Evolutionary conservation across 2,888 invertebrate genomes (phyloP), one percentile per base, ranked within the genome.

Genomic region (Cheilosia scutellata): DNA sequence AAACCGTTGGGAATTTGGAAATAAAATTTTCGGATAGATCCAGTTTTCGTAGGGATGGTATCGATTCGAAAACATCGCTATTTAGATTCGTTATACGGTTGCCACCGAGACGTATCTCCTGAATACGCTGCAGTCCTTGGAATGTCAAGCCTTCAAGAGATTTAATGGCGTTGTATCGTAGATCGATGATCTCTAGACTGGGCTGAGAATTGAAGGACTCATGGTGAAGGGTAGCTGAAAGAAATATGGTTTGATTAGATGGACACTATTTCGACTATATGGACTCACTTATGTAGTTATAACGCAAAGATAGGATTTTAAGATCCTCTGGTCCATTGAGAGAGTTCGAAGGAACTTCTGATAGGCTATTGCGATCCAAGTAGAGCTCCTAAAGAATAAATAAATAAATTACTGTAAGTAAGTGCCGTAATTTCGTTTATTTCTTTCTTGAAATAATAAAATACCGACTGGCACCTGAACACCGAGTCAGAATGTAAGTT

Each of bases 21-120:
- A 98, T 95, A 91, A 97, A 97, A 93, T 98, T 98, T 90, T 96
- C 95, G 0, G 97, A 96, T 31, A 98, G 93, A 91, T 98, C 97
- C 87, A 98, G 93, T 88, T 95, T 95, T 89, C 96, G 95, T 83
- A 98, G 93, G 89, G 95, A 95, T 76, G 95, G 94, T 4, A 96
- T 94, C 70, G 96, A 95, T 93, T 92, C 91, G 63, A 97, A 97
- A 68, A 96, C 95, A 90, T 97, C 96, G 91, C 97, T 97, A 91
- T 97, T 97, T 90, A 98, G 95, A 89, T 95, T 95, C 7, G 95
- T 94, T 16, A 98, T 94, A 87, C 96, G 94, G 92, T 98, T 98
- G 87, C 95, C 95, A 2, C 96, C 95, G 62, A 97, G 92, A 90
- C 95, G 95, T 40, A 98, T 94, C 87, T 94, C 93, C 89, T 95